Conservation (phyloP, 2,113 vertebrate species). For the Lycaon pictus region DNA sequence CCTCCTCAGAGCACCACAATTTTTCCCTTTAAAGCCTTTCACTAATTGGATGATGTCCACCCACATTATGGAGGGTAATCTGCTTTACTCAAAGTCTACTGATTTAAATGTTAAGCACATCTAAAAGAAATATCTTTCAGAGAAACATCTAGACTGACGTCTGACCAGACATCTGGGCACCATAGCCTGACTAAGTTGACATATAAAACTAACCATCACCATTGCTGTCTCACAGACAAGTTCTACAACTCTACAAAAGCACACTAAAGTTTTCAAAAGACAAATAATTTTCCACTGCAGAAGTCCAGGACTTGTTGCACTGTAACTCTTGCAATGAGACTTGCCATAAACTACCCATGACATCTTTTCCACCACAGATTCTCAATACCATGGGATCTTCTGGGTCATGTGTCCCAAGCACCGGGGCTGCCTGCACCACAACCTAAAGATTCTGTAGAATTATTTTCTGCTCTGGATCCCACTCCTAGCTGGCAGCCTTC, state of each 20-base stretch:
- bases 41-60: not conserved
- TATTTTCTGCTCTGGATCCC: not conserved
- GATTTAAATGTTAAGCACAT: slow-evolving; percentile 4
- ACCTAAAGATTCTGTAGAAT: not conserved
- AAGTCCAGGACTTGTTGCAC: not conserved
- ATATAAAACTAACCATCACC: not conserved
- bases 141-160: not conserved
- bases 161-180: not conserved
- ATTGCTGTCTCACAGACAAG: not conserved
- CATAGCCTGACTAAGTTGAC: not conserved
- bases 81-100: slow-evolving; percentile 16
- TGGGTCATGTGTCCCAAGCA: not conserved
- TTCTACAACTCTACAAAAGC: not conserved
- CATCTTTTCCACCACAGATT: not conserved
- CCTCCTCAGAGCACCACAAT: not conserved
- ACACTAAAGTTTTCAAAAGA: not conserved
- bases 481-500: not conserved
- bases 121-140: not conserved
- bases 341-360: not conserved
- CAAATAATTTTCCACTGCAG: not conserved
- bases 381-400: not conserved
- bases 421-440: not conserved
- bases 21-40: not conserved
- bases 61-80: not conserved
- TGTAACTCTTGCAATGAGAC: not conserved